Conservation (phyloP, 1,140 invertebrate species). For the Hylyphantes graminicola region DNA sequence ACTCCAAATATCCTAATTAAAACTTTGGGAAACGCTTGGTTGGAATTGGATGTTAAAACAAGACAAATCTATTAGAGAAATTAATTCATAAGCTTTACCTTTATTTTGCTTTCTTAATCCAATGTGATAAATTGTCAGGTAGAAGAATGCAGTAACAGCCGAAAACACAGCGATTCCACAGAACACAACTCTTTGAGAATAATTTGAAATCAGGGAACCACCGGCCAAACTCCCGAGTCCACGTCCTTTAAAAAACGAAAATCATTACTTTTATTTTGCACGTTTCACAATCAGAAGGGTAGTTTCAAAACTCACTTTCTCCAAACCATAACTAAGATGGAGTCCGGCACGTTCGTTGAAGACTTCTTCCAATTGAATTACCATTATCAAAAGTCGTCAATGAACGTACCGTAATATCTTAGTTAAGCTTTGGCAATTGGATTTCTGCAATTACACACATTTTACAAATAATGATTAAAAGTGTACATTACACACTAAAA, state of each 20-base stretch:
- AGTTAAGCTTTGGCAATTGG: not conserved
- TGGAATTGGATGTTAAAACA: not conserved
- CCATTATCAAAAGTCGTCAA: too few species aligned
- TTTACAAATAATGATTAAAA: not conserved
- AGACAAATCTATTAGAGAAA: too few species aligned
- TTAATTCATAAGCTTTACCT: not conserved
- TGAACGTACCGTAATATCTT: not conserved
- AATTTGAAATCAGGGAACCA: slow-evolving; percentile 37
- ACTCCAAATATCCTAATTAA: too few species aligned
- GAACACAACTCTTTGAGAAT: slow-evolving; percentile 30
- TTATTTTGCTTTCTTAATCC: slow-evolving; percentile 27
- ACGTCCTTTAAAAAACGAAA: slow-evolving; percentile 38
- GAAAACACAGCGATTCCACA: slow-evolving; percentile 51
- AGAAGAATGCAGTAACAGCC: slow-evolving; percentile 41
- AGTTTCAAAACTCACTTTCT: not conserved
- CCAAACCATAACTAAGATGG: too few species aligned
- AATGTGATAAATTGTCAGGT: slow-evolving; percentile 47
- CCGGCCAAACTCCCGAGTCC: slow-evolving; percentile 42
- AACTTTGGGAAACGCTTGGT: not conserved
- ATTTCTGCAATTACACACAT: not conserved
- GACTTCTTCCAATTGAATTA: not conserved
- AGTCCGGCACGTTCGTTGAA: not conserved
- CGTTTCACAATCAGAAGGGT: not conserved
- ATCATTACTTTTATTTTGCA: not conserved
- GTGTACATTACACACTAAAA: too few species aligned